These are phyloP conservation scores for Deroplatys truncata DNA, from an alignment of 2,888 invertebrate species.

Conservation along the genomic window DNA sequence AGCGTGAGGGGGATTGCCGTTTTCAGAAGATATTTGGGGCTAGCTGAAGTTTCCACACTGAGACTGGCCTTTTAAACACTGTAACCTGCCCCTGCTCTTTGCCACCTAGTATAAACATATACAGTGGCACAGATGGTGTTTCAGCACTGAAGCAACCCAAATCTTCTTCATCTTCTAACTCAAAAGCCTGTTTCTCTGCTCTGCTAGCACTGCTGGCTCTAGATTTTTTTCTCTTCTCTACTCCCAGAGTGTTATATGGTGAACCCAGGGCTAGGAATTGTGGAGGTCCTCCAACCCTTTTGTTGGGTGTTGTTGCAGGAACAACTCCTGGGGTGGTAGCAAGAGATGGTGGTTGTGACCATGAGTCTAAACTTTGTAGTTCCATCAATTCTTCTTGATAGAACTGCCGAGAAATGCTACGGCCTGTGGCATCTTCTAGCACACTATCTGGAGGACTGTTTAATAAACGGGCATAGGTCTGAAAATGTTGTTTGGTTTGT, in stretches of 20 bases:
- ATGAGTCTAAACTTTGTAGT: conserved; percentile 34
- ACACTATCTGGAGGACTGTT: conserved; percentile 63
- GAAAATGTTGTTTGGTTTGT: conserved; percentile 28
- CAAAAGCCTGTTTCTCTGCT: conserved; percentile 41
- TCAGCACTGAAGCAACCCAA: conserved; percentile 26
- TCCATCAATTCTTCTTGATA: conserved; percentile 39
- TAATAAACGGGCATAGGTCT: conserved; percentile 46
- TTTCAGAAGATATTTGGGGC: conserved; percentile 38
- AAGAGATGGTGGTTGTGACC: conserved; percentile 6
- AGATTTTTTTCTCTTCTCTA: conserved; percentile 37
- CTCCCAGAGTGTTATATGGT: conserved; percentile 30
- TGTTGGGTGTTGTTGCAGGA: conserved; percentile 41
- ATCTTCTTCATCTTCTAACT: conserved; percentile 32
- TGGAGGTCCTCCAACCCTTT: conserved; percentile 9
- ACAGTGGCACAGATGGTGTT: conserved; percentile 49
- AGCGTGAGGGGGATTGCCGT: neutral
- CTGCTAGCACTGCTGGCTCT: conserved; percentile 57
- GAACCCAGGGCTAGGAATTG: conserved; percentile 41
- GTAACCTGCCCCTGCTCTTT: conserved; percentile 74
- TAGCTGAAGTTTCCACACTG: conserved; percentile 72
- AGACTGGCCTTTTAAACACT: conserved; percentile 69
- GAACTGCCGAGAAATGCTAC: conserved; percentile 38
- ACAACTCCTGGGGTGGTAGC: neutral
- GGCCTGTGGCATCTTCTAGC: conserved; percentile 49
- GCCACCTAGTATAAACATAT: conserved; percentile 71